Base-by-base conservation (phyloP, 2,797 vertebrate genomes). In the Enteromius anoplus region DNA sequence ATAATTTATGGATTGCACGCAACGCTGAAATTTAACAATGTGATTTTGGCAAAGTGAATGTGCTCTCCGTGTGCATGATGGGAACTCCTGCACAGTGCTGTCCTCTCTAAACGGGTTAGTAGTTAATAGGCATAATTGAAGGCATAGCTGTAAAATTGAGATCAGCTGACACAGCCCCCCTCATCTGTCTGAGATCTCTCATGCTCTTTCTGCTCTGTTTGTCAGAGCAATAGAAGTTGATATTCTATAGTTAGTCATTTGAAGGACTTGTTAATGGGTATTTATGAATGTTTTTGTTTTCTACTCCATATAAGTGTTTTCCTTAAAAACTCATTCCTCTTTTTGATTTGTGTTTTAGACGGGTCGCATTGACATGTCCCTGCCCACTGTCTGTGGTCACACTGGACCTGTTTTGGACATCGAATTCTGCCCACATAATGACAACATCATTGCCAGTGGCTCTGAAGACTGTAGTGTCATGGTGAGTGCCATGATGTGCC, bases 401-500 rank as follows among this genome's bases (percentile, higher is more conserved):
- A 98, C 96, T 0, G 97, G 95, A 2, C 96, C 97, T 0, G 96
- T 97, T 51, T 89, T 97, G 89, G 97, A 98, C 89, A 96, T 98
- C 0, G 96, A 96, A 88, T 97, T 96, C 89, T 98, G 97, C 88
- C 97, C 96, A 0, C 97, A 98, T 90, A 97, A 97, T 1, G 97
- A 98, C 91, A 96, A 97, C 70, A 94, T 97, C 92, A 97, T 98
- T 3, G 97, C 97, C 91, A 98, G 97, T 0, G 93, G 96, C 79
- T 97, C 97, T 0, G 97, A 98, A 91, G 97, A 98, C 91, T 98
- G 97, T 90, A 95, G 93, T 0, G 95, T 97, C 86, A 97, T 97
- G 96, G 96, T 97, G 83, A 92, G 93, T 21, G 5, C n/a, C n/a
- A 21, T 49, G 15, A 14, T 62, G 15, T 14, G 40, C 72, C 23